These are phyloP conservation scores for Kuschelorhynchus macadamiae DNA, from an alignment of 2,888 invertebrate genomes.

Conservation along the genomic window DNA sequence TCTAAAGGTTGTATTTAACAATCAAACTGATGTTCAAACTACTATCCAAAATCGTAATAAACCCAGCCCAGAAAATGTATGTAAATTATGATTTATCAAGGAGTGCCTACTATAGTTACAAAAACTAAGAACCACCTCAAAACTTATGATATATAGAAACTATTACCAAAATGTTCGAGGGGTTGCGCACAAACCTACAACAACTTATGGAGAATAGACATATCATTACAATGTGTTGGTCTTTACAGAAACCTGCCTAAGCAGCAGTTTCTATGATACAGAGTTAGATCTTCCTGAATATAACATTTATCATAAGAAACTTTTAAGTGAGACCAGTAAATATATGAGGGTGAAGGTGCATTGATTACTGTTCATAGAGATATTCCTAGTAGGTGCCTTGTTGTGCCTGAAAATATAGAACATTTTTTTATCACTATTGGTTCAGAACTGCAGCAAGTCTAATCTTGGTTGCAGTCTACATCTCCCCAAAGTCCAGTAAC, in stretches of 20 bases:
- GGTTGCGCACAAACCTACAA: background rate
- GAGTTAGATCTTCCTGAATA: background rate
- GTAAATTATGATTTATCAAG: slow-evolving; percentile 2
- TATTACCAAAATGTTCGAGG: background rate
- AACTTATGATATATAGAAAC: background rate
- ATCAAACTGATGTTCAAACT: no score
- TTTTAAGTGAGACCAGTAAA: background rate
- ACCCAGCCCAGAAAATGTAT: no score
- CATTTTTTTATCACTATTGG: no score
- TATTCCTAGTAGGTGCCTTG: no score
- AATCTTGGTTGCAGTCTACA: no score
- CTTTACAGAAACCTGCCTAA: background rate
- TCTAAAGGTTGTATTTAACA: no score
- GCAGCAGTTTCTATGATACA: no score
- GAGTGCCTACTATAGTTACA: background rate
- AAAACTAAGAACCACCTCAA: background rate
- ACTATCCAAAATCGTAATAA: no score
- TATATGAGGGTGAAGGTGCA: background rate
- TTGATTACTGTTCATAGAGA: no score
- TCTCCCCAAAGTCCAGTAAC: no score
- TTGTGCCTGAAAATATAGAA: no score
- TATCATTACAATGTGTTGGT: background rate
- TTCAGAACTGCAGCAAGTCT: no score
- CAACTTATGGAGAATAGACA: background rate
- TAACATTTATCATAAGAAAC: background rate